Conservation (phyloP, 2,113 vertebrate genomes). For the Leucopsar rothschildi region DNA sequence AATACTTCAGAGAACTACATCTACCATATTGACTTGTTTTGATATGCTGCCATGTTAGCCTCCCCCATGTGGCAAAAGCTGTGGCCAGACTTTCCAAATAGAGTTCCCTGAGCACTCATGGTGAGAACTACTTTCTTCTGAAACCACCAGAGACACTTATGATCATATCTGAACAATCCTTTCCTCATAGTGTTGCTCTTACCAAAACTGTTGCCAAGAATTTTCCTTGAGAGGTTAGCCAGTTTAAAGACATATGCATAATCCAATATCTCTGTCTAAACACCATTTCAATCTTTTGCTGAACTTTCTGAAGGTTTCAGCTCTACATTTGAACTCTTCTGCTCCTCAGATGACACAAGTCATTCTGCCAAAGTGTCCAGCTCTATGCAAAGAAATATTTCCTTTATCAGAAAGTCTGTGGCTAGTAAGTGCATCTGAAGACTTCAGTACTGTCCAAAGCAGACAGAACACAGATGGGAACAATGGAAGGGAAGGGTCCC, state of each 20-base stretch:
- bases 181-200: background rate
- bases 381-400: background rate
- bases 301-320: background rate
- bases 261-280: background rate
- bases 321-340: background rate
- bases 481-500: background rate
- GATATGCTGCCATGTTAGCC: background rate
- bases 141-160: background rate
- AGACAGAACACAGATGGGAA: background rate
- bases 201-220: background rate
- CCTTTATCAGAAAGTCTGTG: background rate
- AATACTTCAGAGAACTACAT: background rate
- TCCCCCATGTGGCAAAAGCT: background rate
- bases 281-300: background rate
- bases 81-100: background rate
- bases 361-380: background rate
- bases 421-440: background rate
- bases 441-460: background rate
- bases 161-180: background rate
- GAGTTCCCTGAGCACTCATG: background rate
- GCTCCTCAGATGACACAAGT: background rate
- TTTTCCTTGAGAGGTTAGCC: background rate
- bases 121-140: background rate
- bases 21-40: background rate
- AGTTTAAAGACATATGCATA: background rate